phyloP scores from a whole-genome alignment of 2,113 vertebrate species.

The Stictonetta naevosa region DNA sequence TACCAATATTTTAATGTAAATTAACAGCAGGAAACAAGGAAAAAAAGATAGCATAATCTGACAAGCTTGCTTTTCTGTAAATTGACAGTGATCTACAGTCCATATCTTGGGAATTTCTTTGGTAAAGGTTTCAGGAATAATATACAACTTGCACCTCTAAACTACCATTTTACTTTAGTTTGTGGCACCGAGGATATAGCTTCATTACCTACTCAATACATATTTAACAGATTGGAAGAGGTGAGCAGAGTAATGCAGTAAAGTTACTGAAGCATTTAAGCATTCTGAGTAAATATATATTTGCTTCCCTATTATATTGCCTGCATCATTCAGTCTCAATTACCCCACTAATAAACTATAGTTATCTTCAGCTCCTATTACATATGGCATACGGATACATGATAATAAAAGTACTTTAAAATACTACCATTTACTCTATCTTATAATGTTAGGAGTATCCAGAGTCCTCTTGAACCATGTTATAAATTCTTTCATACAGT shows the following conservation, averaged over 20 bases:
- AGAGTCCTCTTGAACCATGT: neutral
- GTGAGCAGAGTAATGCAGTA: slow-evolving; percentile 49
- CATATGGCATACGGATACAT: neutral
- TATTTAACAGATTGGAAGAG: slow-evolving; percentile 57
- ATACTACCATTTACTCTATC: neutral
- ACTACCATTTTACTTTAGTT: slow-evolving; percentile 9
- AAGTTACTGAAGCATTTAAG: slow-evolving; percentile 59
- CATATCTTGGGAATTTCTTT: slow-evolving; percentile 1
- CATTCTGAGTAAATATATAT: slow-evolving; percentile 60
- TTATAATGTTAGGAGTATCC: neutral
- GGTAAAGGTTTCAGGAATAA: slow-evolving; percentile 21
- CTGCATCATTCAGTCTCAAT: slow-evolving; percentile 40
- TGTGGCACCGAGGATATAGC: neutral
- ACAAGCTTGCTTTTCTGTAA: slow-evolving; percentile 7
- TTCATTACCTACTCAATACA: slow-evolving; percentile 47
- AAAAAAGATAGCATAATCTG: neutral
- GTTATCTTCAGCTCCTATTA: slow-evolving; percentile 14
- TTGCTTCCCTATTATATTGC: slow-evolving; percentile 44
- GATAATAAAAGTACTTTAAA: slow-evolving; percentile 28
- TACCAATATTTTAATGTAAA: slow-evolving; percentile 26
- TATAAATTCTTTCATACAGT: neutral
- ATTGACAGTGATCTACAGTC: slow-evolving; percentile 9
- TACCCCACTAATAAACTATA: slow-evolving; percentile 47
- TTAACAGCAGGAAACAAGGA: neutral
- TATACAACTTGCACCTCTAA: slow-evolving; percentile 27